Evolutionary conservation across 2,113 vertebrate genomes (phyloP).

Genomic region (Bubo bubo): DNA sequence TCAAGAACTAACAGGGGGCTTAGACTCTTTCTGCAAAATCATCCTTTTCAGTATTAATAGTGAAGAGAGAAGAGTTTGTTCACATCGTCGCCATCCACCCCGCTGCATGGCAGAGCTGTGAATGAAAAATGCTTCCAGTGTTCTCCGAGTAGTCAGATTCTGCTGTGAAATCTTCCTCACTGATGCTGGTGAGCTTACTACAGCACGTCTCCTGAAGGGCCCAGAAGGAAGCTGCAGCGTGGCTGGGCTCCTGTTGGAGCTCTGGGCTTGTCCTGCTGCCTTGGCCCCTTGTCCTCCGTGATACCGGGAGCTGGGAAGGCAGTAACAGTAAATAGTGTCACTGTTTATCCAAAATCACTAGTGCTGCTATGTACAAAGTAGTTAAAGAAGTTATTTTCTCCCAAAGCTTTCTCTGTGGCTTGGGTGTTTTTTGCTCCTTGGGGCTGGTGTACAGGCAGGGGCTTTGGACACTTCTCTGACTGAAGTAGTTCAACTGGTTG

Average conservation of each 20-base stretch:
- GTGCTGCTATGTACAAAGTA: accelerated
- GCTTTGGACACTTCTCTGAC: neutral
- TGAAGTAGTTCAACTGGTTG: neutral
- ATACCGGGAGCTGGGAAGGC: neutral
- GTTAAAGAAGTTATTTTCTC: neutral
- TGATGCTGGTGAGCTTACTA: neutral
- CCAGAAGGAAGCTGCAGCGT: accelerated
- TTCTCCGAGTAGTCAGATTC: neutral
- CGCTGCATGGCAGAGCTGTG: accelerated
- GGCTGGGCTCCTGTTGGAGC: neutral
- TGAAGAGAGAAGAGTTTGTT: neutral
- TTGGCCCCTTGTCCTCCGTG: accelerated
- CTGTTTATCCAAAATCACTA: neutral
- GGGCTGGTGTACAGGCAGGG: neutral
- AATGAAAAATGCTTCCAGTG: neutral
- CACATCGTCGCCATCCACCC: neutral
- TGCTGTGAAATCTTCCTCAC: neutral
- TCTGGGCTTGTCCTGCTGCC: neutral
- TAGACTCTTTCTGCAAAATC: neutral
- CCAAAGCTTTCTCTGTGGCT: neutral
- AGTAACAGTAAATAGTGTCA: neutral
- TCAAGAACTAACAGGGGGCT: neutral
- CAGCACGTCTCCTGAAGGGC: neutral
- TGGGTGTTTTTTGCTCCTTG: neutral
- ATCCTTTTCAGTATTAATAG: neutral